phyloP scores from a whole-genome alignment of 2,888 invertebrate genomes.

The Lapara coniferarum region DNA sequence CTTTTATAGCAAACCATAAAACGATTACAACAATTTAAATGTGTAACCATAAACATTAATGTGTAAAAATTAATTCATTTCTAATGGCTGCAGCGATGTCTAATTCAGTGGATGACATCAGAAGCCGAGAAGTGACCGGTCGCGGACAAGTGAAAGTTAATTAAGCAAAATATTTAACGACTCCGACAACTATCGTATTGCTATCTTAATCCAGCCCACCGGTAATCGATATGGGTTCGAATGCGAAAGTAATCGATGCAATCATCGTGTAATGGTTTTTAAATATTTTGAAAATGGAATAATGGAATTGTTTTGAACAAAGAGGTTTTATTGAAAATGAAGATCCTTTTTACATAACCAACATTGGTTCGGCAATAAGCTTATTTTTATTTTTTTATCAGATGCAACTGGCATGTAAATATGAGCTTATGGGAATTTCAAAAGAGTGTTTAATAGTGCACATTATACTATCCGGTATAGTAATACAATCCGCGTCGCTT shows the following conservation, averaged over 20 bases:
- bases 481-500: slow-evolving; percentile 43
- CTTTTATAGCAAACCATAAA: slow-evolving; percentile 29
- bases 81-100: slow-evolving; percentile 23
- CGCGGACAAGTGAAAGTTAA: slow-evolving; percentile 67
- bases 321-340: neutral
- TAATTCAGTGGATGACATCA: slow-evolving; percentile 60
- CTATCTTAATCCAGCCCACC: slow-evolving; percentile 43
- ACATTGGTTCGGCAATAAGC: neutral
- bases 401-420: slow-evolving; percentile 28
- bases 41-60: slow-evolving; percentile 26
- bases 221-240: slow-evolving; percentile 27
- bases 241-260: slow-evolving; percentile 22
- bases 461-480: slow-evolving; percentile 35
- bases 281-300: slow-evolving; percentile 7
- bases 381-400: slow-evolving; percentile 13
- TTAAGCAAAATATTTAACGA: slow-evolving; percentile 57
- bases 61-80: slow-evolving; percentile 23
- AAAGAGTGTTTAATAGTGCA: slow-evolving; percentile 32
- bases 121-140: slow-evolving; percentile 44
- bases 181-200: slow-evolving; percentile 37
- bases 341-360: neutral
- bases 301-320: neutral
- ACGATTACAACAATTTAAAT: slow-evolving; percentile 24
- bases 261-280: neutral
- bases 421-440: slow-evolving; percentile 28